Evolutionary conservation across 2,797 vertebrate species (phyloP), one percentile per base, ranked within the genome.

Genomic region (Serranus cabrilla): DNA sequence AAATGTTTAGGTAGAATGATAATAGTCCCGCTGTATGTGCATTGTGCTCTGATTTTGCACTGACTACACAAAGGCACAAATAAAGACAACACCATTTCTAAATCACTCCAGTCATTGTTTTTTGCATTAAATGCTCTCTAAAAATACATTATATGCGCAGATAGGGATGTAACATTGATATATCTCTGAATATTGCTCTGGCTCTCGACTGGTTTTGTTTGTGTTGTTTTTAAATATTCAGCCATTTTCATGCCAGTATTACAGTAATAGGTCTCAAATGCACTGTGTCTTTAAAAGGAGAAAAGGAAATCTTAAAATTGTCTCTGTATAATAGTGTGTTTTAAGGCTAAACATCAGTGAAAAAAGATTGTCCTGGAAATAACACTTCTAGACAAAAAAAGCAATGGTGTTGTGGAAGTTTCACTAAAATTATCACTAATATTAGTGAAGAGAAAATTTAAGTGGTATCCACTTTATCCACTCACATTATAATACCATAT

Each of bases 281-380:
- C 52, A 11, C 9, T 11, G 34, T 47, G 42, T 31, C 31, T 68
- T 31, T 61, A 11, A 64, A 70, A 47, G 27, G 46, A 20, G 27
- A 18, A 50, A 65, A 34, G 1, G 0, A 16, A 5, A 9, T 34
- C 27, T 45, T 43, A 1, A 5, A 7, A 27, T 16, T 1, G n/a
- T 50, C n/a, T n/a, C 46, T 67, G 34, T 12, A 54, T 46, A 75
- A 51, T 11, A 31, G 5, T 39, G 17, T 2, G 9, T 40, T 66
- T 25, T 71, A 8, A 75, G 12, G n/a, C 13, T 50, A 72, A 50
- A 74, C 25, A 49, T 45, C 20, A 63, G 21, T 56, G 2, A 34
- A 55, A 50, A 66, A 16, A 67, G 5, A 57, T 39, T 40, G 18
- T 62, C 11, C 57, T 49, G 31, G 46, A 56, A 67, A 52, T 31